Evolutionary conservation across 2,888 invertebrate species (phyloP).

Genomic region (Zaprionus lineosus): DNA sequence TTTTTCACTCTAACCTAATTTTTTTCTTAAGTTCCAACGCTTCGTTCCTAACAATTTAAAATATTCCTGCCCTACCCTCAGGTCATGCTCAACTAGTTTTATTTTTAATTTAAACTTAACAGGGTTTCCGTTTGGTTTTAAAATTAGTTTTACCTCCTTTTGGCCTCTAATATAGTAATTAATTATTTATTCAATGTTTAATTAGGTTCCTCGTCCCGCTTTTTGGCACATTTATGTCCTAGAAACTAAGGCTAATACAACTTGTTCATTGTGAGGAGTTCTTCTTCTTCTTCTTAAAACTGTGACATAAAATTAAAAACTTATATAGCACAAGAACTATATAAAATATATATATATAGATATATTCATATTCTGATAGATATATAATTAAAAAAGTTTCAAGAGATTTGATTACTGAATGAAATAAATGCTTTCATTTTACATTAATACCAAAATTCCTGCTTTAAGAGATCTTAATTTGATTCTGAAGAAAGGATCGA

Average conservation of each 20-base stretch:
- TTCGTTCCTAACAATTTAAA: constrained; percentile 52
- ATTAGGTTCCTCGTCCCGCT: no score
- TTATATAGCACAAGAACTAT: constrained; percentile 31
- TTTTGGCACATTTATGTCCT: constrained; percentile 70
- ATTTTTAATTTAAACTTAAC: constrained; percentile 58
- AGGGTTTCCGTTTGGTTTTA: constrained; percentile 42
- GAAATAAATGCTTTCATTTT: constrained; percentile 61
- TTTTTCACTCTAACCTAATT: constrained; percentile 17
- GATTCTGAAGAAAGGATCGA: no score
- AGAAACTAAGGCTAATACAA: constrained; percentile 64
- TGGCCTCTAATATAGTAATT: constrained; percentile 30
- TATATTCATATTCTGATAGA: constrained; percentile 29
- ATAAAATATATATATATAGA: constrained; percentile 33
- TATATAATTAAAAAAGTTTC: constrained; percentile 30
- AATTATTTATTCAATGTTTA: no score
- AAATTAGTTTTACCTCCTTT: constrained; percentile 16
- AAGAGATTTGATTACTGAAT: constrained; percentile 9
- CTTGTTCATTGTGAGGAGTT: constrained; percentile 29
- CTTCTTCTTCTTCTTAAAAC: constrained; percentile 38
- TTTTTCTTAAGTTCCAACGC: constrained; percentile 11
- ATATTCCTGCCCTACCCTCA: no score
- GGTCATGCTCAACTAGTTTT: no score
- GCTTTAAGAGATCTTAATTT: constrained; percentile 32
- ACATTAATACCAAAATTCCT: constrained; percentile 20
- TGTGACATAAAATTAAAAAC: constrained; percentile 48